Base-by-base conservation (phyloP, 2,113 vertebrate species). In the Trinectes maculatus region DNA sequence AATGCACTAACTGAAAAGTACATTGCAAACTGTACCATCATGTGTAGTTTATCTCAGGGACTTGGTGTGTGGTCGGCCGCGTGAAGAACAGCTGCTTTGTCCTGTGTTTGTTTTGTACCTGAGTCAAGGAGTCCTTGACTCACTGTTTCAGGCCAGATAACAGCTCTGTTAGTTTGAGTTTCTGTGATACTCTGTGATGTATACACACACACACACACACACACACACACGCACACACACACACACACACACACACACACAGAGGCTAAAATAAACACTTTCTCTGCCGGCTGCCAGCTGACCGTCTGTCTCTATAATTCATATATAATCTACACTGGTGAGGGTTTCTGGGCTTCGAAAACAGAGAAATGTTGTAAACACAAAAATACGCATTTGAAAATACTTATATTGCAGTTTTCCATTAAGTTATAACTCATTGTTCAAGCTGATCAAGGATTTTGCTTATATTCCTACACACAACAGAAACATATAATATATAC, bases 151-250 rank as follows among this genome's bases (percentile, higher is more conserved):
- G 58, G 26, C 18, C 26, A 44, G 82, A 85, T 85, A 86, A 76
- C 60, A 49, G n/a, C 5, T 40, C 46, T 42, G 58, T 70, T 60
- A 26, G 52, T 85, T 76, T 77, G 75, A 74, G 77, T 86, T 85
- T 87, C 83, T 80, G 79, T 56, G 81, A 82, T 79, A 82, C 65
- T n/a, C 21, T 36, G 5, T 15, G 8, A 1, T 18, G 26, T 19
- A 33, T 34, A 54, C 42, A 47, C 31, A 26, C 12, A 21, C 42
- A 25, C 47, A 73, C 8, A 18, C 31, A 48, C 22, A 46, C 11
- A 1, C 22, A 29, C 26, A 33, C 42, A 54, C 42, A 47, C 31
- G 22, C 12, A 21, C 42, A 25, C 47, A 73, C 8, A 18, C 31
- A 48, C 22, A 46, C 16, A 16, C 34, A 28, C 39, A 37, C 39